Conservation (phyloP, 2,113 vertebrate species). For the Pollimyrus isidori region DNA sequence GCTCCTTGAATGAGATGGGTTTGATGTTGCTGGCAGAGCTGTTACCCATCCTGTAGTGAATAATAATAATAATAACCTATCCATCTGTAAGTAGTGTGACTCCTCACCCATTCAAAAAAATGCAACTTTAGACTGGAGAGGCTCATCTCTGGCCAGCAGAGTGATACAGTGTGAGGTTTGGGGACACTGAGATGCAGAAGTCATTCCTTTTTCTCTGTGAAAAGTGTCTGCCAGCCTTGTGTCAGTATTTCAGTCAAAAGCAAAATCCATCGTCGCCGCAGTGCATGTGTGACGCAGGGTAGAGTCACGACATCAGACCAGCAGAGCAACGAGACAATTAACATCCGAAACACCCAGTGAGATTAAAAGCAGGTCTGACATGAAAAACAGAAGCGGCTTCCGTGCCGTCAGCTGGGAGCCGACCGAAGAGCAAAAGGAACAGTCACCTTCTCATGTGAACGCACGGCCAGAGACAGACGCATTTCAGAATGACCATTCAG, state of each 20-base stretch:
- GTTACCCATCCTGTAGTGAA: background rate
- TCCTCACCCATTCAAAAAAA: background rate
- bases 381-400: background rate
- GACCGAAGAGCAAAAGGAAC: background rate
- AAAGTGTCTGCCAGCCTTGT: background rate
- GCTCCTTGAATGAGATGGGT: background rate
- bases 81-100: background rate
- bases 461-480: background rate
- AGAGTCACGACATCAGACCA: background rate
- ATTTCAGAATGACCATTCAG: background rate
- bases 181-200: background rate
- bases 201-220: background rate
- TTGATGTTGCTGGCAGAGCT: background rate
- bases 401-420: background rate
- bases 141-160: background rate
- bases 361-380: background rate
- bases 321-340: background rate
- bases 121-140: background rate
- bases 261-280: background rate
- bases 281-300: background rate
- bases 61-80: background rate
- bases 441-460: background rate
- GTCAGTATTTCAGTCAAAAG: background rate
- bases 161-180: background rate
- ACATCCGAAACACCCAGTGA: background rate